phyloP scores from a whole-genome alignment of 23 tunicate species.

The Aplidium turbinatum region DNA sequence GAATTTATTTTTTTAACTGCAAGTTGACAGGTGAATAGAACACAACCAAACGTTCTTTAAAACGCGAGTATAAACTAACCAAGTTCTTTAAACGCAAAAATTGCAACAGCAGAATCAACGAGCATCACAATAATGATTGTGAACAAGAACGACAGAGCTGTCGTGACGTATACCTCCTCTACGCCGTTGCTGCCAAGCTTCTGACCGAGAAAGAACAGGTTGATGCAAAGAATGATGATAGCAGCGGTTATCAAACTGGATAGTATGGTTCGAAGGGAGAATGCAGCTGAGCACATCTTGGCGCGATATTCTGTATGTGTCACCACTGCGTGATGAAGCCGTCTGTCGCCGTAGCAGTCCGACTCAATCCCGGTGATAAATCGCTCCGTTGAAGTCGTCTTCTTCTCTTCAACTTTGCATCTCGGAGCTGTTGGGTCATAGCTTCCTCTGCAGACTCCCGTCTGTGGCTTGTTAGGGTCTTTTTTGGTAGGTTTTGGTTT shows the following conservation, averaged over 20 bases:
- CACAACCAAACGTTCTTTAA: too few relatives aligned
- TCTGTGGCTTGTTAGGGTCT: too few relatives aligned
- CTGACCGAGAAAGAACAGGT: constrained; percentile 34
- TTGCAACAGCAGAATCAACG: constrained; percentile 40
- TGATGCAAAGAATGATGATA: constrained; percentile 14
- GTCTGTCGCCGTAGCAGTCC: constrained; percentile 1
- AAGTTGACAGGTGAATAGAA: too few relatives aligned
- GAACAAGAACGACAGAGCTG: constrained; percentile 3
- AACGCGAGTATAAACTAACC: too few relatives aligned
- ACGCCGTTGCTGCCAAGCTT: neutral
- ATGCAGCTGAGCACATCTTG: neutral
- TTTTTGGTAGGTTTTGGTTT: too few relatives aligned
- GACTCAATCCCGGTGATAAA: too few relatives aligned
- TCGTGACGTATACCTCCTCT: constrained; percentile 19
- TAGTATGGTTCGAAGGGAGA: neutral
- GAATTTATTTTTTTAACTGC: too few relatives aligned
- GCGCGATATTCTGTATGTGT: constrained; percentile 19
- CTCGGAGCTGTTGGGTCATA: too few relatives aligned
- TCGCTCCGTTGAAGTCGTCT: too few relatives aligned
- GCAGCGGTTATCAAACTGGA: constrained; percentile 7
- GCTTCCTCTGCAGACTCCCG: too few relatives aligned
- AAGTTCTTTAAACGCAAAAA: constrained; percentile 31
- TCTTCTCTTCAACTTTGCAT: too few relatives aligned
- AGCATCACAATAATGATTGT: constrained; percentile 29
- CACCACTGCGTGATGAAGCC: constrained; percentile 30